Percentiles rank a stretch among this genome's conserved stretches.
phyloP scores from a whole-genome alignment of 1,140 invertebrate species.

The Antheraea pernyi region DNA sequence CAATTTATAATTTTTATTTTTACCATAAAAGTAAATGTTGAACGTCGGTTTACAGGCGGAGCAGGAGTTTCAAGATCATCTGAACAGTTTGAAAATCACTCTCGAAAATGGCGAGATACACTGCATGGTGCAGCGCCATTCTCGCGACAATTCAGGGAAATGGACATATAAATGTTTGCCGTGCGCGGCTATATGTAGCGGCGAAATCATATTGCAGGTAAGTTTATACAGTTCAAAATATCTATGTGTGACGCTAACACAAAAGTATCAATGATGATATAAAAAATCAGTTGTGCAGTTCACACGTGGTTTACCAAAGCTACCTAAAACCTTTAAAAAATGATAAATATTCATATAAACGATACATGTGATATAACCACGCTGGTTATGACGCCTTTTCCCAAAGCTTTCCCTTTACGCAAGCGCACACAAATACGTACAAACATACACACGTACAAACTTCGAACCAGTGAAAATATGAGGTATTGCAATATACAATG shows the following conservation, averaged over 20 bases:
- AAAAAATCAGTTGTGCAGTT: too few relatives aligned
- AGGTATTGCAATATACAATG: too few relatives aligned
- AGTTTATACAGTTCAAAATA: conserved; percentile 1
- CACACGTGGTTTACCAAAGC: too few relatives aligned
- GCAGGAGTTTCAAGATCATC: conserved; percentile 63
- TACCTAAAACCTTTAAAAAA: too few relatives aligned
- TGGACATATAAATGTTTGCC: conserved; percentile 70
- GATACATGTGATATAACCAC: too few relatives aligned
- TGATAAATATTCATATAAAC: too few relatives aligned
- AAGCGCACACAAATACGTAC: too few relatives aligned
- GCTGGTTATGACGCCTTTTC: too few relatives aligned
- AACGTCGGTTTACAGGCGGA: conserved; percentile 52
- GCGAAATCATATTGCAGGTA: conserved; percentile 63
- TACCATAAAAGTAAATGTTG: neutral
- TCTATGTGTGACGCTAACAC: neutral
- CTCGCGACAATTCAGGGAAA: conserved; percentile 57
- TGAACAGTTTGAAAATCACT: conserved; percentile 65
- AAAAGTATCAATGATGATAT: too few relatives aligned
- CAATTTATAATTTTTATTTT: neutral
- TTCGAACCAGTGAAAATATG: too few relatives aligned
- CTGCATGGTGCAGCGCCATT: conserved; percentile 62
- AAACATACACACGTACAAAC: too few relatives aligned
- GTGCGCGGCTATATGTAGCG: conserved; percentile 63
- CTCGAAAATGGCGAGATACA: conserved; percentile 54
- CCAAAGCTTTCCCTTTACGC: too few relatives aligned